Percentiles rank a stretch among this genome's conserved stretches.
Evolutionary conservation across 1,140 invertebrate genomes (phyloP).

Genomic region (Pomacea maculata): DNA sequence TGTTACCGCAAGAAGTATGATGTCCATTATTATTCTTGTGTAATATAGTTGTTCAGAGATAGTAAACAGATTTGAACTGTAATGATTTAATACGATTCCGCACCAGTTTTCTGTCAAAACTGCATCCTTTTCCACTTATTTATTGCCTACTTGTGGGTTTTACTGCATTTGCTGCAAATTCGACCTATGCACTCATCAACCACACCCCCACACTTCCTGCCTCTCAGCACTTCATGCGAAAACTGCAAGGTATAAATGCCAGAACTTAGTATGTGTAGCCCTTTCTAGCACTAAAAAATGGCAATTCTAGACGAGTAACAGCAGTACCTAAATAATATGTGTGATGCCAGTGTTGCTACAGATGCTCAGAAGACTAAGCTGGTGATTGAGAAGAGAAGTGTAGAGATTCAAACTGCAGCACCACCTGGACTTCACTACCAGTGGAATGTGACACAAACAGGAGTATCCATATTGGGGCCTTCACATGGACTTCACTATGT

Average conservation of each 20-base stretch:
- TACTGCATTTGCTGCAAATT: too few species aligned
- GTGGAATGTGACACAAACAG: slow-evolving; percentile 39
- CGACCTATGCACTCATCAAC: too few species aligned
- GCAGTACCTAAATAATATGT: too few species aligned
- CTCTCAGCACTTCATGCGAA: too few species aligned
- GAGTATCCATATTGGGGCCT: slow-evolving; percentile 33
- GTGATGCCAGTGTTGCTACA: too few species aligned
- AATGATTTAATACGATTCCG: background rate
- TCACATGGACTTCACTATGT: slow-evolving; percentile 40
- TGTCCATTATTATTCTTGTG: background rate
- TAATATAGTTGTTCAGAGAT: background rate
- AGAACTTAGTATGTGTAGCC: too few species aligned
- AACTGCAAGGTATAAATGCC: too few species aligned
- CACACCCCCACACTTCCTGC: too few species aligned
- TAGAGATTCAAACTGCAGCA: slow-evolving; percentile 42
- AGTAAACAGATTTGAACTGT: background rate
- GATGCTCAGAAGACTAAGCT: slow-evolving; percentile 20
- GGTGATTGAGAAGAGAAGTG: slow-evolving; percentile 30
- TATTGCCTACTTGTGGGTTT: too few species aligned
- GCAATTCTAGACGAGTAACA: too few species aligned
- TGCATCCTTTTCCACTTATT: too few species aligned
- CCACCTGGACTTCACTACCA: slow-evolving; percentile 34
- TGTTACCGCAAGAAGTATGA: background rate
- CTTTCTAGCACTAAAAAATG: too few species aligned
- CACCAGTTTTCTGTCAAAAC: background rate